Conservation (phyloP, 2,113 vertebrate genomes). For the Arizona elegans region DNA sequence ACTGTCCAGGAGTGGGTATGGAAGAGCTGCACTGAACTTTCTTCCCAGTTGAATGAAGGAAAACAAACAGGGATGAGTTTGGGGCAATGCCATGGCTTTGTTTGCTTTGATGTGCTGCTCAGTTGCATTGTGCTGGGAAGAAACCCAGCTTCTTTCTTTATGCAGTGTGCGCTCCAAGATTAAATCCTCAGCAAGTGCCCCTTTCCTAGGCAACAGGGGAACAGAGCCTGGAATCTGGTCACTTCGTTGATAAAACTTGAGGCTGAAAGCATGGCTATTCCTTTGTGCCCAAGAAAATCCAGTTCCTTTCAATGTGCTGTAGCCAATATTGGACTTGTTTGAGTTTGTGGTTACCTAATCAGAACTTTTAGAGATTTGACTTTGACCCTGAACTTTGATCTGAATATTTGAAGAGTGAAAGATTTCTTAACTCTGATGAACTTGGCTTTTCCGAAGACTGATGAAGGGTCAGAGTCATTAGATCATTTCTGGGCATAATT, state of each 20-base stretch:
- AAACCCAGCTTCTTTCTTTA: slow-evolving; percentile 45
- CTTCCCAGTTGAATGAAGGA: background rate
- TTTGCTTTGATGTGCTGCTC: slow-evolving; percentile 50
- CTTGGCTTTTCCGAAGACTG: background rate
- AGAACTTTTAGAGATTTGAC: background rate
- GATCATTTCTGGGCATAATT: background rate
- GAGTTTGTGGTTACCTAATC: slow-evolving; percentile 1
- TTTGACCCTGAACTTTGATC: slow-evolving; percentile 40
- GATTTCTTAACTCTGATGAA: background rate
- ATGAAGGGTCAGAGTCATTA: fast-evolving
- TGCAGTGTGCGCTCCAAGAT: slow-evolving; percentile 43
- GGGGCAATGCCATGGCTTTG: background rate
- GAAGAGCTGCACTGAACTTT: background rate
- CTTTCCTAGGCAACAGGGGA: slow-evolving; percentile 70
- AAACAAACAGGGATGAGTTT: background rate
- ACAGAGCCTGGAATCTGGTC: slow-evolving; percentile 70
- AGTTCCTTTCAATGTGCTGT: slow-evolving; percentile 42
- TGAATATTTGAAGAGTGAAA: background rate
- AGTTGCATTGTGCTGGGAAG: slow-evolving; percentile 12
- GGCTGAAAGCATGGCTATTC: slow-evolving; percentile 50
- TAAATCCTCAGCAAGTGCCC: slow-evolving; percentile 57
- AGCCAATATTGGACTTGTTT: slow-evolving; percentile 18
- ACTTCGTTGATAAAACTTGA: slow-evolving; percentile 71
- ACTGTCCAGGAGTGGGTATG: background rate
- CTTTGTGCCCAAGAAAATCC: slow-evolving; percentile 68